Conservation (phyloP, 2,113 vertebrate species). For the Pteronura brasiliensis region DNA sequence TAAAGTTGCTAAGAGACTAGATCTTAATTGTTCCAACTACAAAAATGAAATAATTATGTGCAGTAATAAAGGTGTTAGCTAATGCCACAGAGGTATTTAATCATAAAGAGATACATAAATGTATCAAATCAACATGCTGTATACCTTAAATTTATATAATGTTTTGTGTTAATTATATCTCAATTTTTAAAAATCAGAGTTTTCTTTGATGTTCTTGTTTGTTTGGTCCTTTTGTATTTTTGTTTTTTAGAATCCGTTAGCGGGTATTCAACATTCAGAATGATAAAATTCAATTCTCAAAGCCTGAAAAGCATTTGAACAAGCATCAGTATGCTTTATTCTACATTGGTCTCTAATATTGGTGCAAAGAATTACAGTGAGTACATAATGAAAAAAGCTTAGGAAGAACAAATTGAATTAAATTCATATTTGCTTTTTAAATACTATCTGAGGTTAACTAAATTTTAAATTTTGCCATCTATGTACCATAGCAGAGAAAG, state of each 20-base stretch:
- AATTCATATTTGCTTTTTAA: conserved; percentile 33
- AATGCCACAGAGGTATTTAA: not conserved
- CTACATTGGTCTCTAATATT: conserved; percentile 7
- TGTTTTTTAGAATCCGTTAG: not conserved
- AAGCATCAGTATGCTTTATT: conserved; percentile 12
- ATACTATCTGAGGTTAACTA: conserved; percentile 28
- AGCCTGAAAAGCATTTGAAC: not conserved
- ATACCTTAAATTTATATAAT: not conserved
- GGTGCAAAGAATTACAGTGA: not conserved
- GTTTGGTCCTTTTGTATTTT: not conserved
- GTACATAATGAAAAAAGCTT: conserved; percentile 5
- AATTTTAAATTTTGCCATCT: conserved; percentile 10
- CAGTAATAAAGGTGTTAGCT: not conserved
- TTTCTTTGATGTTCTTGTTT: not conserved
- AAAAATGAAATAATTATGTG: not conserved
- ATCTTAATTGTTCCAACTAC: not conserved
- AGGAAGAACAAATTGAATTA: not conserved
- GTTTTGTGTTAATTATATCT: not conserved
- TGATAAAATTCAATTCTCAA: not conserved
- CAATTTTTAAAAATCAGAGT: not conserved
- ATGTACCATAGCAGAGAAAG: not conserved
- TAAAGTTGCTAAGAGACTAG: not conserved
- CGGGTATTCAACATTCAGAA: not conserved
- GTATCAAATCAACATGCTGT: not conserved
- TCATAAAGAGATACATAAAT: not conserved